These are phyloP conservation scores for Stegastes partitus DNA, from an alignment of 2,113 vertebrate genomes.

Conservation along the genomic window DNA sequence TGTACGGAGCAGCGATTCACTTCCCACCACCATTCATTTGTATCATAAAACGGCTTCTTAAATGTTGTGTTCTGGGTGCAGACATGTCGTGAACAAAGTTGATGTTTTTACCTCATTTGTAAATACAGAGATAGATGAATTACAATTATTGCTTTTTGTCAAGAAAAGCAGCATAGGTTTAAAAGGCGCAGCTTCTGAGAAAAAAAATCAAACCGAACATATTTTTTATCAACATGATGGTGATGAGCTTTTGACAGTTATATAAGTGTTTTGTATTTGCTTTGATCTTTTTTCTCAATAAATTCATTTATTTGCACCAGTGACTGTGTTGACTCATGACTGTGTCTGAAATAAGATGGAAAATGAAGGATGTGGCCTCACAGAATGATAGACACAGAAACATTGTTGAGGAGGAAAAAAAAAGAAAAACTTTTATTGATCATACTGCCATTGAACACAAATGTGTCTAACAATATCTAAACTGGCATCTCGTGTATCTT, in stretches of 20 bases:
- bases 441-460: slow-evolving; percentile 22
- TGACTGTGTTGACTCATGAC: slow-evolving; percentile 49
- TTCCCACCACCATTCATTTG: slow-evolving; percentile 64
- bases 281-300: slow-evolving; percentile 79
- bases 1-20: slow-evolving; percentile 18
- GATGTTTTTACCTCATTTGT: slow-evolving; percentile 86
- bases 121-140: slow-evolving; percentile 75
- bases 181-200: slow-evolving; percentile 61
- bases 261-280: slow-evolving; percentile 84
- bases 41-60: slow-evolving; percentile 77
- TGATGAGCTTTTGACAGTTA: slow-evolving; percentile 77
- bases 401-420: not conserved
- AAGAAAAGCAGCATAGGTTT: slow-evolving; percentile 64
- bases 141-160: slow-evolving; percentile 62
- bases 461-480: slow-evolving; percentile 8
- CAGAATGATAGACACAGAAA: slow-evolving; percentile 1
- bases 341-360: slow-evolving; percentile 6
- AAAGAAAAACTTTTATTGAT: slow-evolving; percentile 37
- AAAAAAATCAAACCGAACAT: slow-evolving; percentile 58
- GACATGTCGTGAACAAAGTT: slow-evolving; percentile 79
- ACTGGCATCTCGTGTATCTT: not conserved
- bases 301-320: slow-evolving; percentile 83
- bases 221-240: slow-evolving; percentile 74
- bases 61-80: slow-evolving; percentile 80
- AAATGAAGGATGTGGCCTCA: not conserved